Base-by-base conservation (phyloP, 2,113 vertebrate species). In the Vulpes vulpes region DNA sequence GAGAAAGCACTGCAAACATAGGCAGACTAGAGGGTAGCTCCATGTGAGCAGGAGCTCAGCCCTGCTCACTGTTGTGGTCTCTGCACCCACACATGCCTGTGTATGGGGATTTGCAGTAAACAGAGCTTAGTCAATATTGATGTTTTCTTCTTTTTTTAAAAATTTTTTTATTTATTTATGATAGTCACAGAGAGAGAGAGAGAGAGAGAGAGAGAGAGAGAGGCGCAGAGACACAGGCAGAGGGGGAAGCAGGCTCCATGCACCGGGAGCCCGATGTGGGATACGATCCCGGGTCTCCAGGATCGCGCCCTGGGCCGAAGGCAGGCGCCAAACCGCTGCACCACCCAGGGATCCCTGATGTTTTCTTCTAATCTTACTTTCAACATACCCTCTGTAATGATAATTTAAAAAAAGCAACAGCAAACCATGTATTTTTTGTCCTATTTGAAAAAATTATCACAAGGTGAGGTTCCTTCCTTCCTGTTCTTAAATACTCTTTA, bases 401-500 rank as follows among this genome's bases (percentile, higher is more conserved):
- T 49, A 89, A 89, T 59, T 82, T 20, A 85, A 78, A 60, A 74
- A 71, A 65, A 89, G 9, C 38, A 81, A n/a, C 12, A 94, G 43
- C 19, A 94, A 89, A 86, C 35, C 16, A 94, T 59, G 14, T 67
- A 74, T 27, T 69, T 97, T 84, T 76, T 62, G 55, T 32, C 38
- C 16, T 19, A 83, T 57, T 79, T 87, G 23, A 91, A 95, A 96
- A 86, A 84, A 62, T 15, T 32, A 89, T 38, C 51, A 81, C 16
- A 51, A 25, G 25, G 35, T 64, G 32, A 94, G 51, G 64, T 71
- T 65, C 51, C 67, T 23, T 25, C 32, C n/a, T 12, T 8, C 3
- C 9, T 11, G 32, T 76, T 92, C 76, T 96, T 76, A 96, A 83
- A 8, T 76, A 90, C 32, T 74, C 25, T 85, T 89, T 95, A 96